Percentiles rank a stretch among this genome's conserved stretches.
Evolutionary conservation across 2,888 invertebrate genomes (phyloP).

Genomic region (Mystacides longicornis): DNA sequence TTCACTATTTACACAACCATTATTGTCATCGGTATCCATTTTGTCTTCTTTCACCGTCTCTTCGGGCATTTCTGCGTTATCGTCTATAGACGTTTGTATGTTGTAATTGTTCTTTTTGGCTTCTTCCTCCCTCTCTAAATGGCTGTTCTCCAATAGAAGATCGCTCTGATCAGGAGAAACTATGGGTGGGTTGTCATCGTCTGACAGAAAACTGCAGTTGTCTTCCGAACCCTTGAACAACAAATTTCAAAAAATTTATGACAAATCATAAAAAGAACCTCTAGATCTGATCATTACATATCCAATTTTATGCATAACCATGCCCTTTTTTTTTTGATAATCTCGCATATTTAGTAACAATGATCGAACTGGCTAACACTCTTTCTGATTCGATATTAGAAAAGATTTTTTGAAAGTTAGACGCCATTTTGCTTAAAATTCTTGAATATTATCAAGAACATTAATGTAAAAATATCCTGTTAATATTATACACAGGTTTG

Average conservation of each 20-base stretch:
- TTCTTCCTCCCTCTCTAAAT: constrained; percentile 21
- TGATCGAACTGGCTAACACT: background rate
- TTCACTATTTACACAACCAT: constrained; percentile 31
- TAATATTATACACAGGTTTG: too few species aligned
- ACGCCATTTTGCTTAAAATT: background rate
- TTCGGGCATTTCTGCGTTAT: constrained; percentile 23
- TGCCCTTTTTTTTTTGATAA: too few species aligned
- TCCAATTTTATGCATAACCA: too few species aligned
- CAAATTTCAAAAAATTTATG: background rate
- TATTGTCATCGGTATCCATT: constrained; percentile 27
- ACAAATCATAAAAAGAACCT: background rate
- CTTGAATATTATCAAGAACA: too few species aligned
- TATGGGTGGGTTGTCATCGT: constrained; percentile 48
- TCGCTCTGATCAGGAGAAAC: constrained; percentile 47
- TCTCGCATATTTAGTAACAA: too few species aligned
- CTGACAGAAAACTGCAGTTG: constrained; percentile 49
- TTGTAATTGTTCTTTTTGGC: constrained; percentile 13
- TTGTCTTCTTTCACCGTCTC: constrained; percentile 21
- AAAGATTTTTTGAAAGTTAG: background rate
- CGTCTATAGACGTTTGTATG: constrained; percentile 21
- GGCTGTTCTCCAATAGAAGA: constrained; percentile 34
- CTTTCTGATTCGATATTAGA: background rate
- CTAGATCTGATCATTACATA: too few species aligned
- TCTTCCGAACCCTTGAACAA: constrained; percentile 48
- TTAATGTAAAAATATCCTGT: too few species aligned